Evolutionary conservation across 2,888 invertebrate species (phyloP).

Genomic region (Ephialtes manifestator): DNA sequence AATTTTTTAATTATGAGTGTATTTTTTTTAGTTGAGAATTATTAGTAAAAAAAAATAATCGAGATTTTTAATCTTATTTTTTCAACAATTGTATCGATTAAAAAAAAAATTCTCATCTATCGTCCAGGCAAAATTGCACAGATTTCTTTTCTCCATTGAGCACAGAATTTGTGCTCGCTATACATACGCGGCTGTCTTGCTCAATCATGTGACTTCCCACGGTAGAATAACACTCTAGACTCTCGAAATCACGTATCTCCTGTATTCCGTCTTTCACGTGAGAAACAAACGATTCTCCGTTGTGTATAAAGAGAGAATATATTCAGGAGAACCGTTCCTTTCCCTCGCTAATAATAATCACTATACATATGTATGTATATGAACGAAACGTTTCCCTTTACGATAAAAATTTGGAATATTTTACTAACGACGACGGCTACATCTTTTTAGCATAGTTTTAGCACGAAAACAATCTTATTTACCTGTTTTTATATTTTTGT

Average conservation of each 20-base stretch:
- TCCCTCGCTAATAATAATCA: slow-evolving; percentile 50
- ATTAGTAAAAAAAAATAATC: neutral
- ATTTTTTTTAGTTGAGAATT: too few species aligned
- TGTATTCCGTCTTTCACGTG: slow-evolving; percentile 50
- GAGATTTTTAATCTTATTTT: neutral
- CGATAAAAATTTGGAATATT: slow-evolving; percentile 1
- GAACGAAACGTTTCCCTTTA: slow-evolving; percentile 6
- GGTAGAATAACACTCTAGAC: slow-evolving; percentile 41
- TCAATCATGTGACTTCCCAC: slow-evolving; percentile 67
- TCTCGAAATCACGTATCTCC: slow-evolving; percentile 34
- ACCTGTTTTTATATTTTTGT: too few species aligned
- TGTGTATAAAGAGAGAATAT: slow-evolving; percentile 35
- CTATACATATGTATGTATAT: neutral
- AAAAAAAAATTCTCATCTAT: neutral
- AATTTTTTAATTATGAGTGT: too few species aligned
- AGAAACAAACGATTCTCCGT: slow-evolving; percentile 53
- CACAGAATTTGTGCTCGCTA: slow-evolving; percentile 4
- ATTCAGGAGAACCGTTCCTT: slow-evolving; percentile 47
- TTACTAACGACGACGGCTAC: too few species aligned
- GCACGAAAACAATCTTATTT: slow-evolving; percentile 16
- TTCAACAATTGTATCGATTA: neutral
- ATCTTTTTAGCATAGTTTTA: neutral
- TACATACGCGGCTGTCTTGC: slow-evolving; percentile 47
- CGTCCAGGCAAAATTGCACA: neutral
- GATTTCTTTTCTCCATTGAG: slow-evolving; percentile 26